Base-by-base conservation (phyloP, 2,113 vertebrate species). In the Myotis yumanensis region DNA sequence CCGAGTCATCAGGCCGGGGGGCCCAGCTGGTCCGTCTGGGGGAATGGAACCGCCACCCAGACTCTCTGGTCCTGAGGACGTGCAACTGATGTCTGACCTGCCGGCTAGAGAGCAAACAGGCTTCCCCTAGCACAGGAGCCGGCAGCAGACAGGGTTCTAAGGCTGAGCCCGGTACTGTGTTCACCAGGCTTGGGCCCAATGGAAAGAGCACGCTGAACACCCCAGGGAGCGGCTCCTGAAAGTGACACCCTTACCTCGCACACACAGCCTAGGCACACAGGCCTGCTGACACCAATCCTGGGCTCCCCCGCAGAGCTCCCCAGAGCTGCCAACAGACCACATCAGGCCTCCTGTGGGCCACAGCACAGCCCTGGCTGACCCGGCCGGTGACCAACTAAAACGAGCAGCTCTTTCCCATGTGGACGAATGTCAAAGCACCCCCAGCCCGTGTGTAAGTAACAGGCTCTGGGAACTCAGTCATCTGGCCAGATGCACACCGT, bases 371-470 rank as follows among this genome's bases (percentile, higher is more conserved):
- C 62, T 22, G n/a, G 64, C 59, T 80, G 43, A 46, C 28, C 85
- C 54, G 12, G 57, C 46, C 40, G 28, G 82, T 30, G 57, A 66
- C 16, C 54, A 76, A 66, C 77, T 66, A 15, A 59, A 69, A 72
- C 0, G 18, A 10, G 28, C 11, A 64, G 85, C 7, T 59, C 48
- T 52, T 22, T 84, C 68, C 86, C 51, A 14, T 0, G 2, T 5
- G 14, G 64, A 37, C 11, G 73, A 54, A 7, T 2, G 22, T 57
- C 40, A 25, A 37, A 91, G 35, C 40, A 25, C 20, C 62, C 48
- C 28, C 0, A 15, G 59, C n/a, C 52, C n/a, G 9, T 0, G 1
- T 5, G 66, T 11, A 8, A 43, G 51, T 7, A 22, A 32, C 18
- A n/a, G 14, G 37, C 17, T 12, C 25, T 43, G 43, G 69, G 73